Conservation (phyloP, 2,797 vertebrate genomes). For the Aeoliscus strigatus region DNA sequence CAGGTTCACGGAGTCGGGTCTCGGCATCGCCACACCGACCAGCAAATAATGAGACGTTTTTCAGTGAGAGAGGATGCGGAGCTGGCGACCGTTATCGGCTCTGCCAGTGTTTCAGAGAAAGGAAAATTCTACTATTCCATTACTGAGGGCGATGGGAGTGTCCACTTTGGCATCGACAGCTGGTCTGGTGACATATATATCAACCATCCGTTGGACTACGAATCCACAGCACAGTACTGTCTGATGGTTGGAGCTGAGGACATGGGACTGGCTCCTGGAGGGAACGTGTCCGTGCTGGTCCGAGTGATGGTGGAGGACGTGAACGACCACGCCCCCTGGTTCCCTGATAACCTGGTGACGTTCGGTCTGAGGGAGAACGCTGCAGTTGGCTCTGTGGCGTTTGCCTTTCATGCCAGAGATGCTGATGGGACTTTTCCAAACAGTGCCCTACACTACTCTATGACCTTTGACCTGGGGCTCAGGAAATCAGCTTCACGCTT, state of each 20-base stretch:
- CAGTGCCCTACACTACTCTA: slow-evolving; percentile 80
- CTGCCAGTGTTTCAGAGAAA: slow-evolving; percentile 53
- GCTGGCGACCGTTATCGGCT: slow-evolving; percentile 76
- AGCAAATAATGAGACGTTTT: slow-evolving; percentile 72
- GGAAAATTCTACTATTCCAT: slow-evolving; percentile 74
- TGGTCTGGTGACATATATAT: slow-evolving; percentile 83
- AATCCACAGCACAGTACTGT: slow-evolving; percentile 76
- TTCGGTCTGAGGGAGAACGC: slow-evolving; percentile 82
- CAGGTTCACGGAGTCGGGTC: slow-evolving; percentile 78
- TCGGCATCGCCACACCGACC: slow-evolving; percentile 28
- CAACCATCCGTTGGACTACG: slow-evolving; percentile 85
- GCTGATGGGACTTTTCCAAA: slow-evolving; percentile 82
- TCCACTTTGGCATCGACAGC: slow-evolving; percentile 79
- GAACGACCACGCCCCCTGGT: slow-evolving; percentile 85
- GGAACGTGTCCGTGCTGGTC: slow-evolving; percentile 75
- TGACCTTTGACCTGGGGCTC: slow-evolving; percentile 55
- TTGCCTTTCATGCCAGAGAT: slow-evolving; percentile 84
- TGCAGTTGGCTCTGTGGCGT: slow-evolving; percentile 73
- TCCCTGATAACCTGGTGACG: slow-evolving; percentile 78
- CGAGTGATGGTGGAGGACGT: slow-evolving; percentile 82
- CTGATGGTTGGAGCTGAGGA: slow-evolving; percentile 75
- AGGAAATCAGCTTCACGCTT: slow-evolving; percentile 23
- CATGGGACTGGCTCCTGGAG: slow-evolving; percentile 41
- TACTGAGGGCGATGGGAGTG: slow-evolving; percentile 68
- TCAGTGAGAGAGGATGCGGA: slow-evolving; percentile 79